Conservation (phyloP, 1,140 invertebrate species). For the Temnothorax curvispinosus region DNA sequence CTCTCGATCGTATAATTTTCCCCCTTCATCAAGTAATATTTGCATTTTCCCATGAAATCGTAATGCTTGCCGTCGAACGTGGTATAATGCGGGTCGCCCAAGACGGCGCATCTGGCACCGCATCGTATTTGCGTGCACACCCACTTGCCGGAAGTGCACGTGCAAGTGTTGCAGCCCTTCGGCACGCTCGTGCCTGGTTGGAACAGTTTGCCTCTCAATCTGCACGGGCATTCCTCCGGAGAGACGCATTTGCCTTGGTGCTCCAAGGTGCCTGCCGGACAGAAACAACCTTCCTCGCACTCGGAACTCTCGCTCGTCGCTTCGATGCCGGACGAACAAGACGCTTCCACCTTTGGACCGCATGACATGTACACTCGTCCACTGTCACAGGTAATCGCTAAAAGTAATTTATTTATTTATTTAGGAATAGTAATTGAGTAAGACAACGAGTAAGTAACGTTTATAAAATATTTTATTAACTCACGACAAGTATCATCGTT, state of each 20-base stretch:
- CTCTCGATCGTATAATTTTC: conserved; percentile 90
- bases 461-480: conserved; percentile 78
- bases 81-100: conserved; percentile 96
- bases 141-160: conserved; percentile 91
- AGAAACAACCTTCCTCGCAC: conserved; percentile 95
- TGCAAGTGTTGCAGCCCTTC: conserved; percentile 94
- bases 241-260: conserved; percentile 91
- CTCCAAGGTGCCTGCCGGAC: conserved; percentile 90
- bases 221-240: conserved; percentile 91
- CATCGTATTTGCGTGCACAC: conserved; percentile 91
- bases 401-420: conserved; percentile 63
- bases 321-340: conserved; percentile 84
- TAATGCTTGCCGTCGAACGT: conserved; percentile 95
- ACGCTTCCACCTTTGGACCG: conserved; percentile 87
- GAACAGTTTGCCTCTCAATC: conserved; percentile 91
- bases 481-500: conserved; percentile 91
- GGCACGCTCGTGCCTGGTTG: conserved; percentile 89
- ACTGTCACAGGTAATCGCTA: conserved; percentile 90
- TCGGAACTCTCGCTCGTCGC: conserved; percentile 77
- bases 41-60: conserved; percentile 96
- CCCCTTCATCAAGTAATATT: conserved; percentile 92
- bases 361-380: conserved; percentile 91
- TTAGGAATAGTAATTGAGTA: neutral
- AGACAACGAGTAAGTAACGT: neutral
- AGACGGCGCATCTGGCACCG: conserved; percentile 90